Conservation (phyloP, 2,888 invertebrate species). For the Baronia brevicornis region DNA sequence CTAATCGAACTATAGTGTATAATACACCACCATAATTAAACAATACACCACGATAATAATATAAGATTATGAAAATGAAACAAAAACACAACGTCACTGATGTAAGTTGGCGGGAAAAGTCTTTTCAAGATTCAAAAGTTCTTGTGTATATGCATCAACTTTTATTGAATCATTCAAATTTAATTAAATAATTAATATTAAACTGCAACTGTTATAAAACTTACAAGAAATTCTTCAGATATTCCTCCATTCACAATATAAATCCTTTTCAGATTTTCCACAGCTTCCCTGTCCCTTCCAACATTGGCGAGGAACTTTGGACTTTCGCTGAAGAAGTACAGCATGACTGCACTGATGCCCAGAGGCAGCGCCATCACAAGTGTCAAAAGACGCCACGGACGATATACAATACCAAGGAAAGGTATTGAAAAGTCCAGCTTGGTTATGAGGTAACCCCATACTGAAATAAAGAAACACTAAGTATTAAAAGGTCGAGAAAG, state of each 20-base stretch:
- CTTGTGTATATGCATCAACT: too few species aligned
- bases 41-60: too few species aligned
- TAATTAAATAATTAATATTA: constrained; percentile 1
- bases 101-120: too few species aligned
- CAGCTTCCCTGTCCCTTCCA: constrained; percentile 77
- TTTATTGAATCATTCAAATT: too few species aligned
- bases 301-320: constrained; percentile 84
- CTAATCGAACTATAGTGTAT: too few species aligned
- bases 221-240: constrained; percentile 44
- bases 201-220: constrained; percentile 17
- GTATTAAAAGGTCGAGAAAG: neutral
- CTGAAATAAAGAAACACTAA: constrained; percentile 28
- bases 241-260: constrained; percentile 71
- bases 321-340: constrained; percentile 80
- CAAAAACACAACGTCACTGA: too few species aligned
- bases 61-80: too few species aligned
- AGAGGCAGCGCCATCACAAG: constrained; percentile 76
- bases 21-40: too few species aligned
- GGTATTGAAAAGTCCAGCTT: constrained; percentile 49
- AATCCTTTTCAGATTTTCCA: constrained; percentile 75
- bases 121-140: too few species aligned
- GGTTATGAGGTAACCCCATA: constrained; percentile 51
- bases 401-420: constrained; percentile 42
- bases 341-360: constrained; percentile 73
- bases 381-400: constrained; percentile 61